phyloP scores from a whole-genome alignment of 1,140 invertebrate species.

The Scaptomyza montana region DNA sequence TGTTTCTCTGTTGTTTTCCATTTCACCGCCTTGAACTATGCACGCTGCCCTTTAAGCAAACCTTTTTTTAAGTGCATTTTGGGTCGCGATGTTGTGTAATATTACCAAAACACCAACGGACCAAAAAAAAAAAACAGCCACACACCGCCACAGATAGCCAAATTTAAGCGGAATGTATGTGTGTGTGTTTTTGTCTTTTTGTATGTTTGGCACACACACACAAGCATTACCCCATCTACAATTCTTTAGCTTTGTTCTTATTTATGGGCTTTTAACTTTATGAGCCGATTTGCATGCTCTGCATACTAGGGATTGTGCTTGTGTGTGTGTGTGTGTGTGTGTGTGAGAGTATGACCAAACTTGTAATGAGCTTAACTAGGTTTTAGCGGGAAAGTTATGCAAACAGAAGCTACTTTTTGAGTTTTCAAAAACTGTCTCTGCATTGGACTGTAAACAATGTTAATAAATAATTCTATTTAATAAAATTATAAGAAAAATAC shows the following conservation, averaged over 20 bases:
- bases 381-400: neutral
- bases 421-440: no score
- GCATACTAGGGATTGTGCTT: neutral
- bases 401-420: no score
- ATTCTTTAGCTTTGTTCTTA: neutral
- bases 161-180: neutral
- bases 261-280: slow-evolving; percentile 28
- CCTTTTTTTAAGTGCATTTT: slow-evolving; percentile 4
- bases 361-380: neutral
- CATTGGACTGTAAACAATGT: no score
- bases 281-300: slow-evolving; percentile 4
- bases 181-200: neutral
- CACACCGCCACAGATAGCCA: no score
- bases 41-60: slow-evolving; percentile 40
- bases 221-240: no score
- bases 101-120: neutral
- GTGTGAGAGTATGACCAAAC: neutral
- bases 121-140: neutral
- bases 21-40: slow-evolving; percentile 46
- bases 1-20: slow-evolving; percentile 15
- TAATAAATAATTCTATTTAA: no score
- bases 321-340: neutral
- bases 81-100: slow-evolving; percentile 13
- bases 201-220: neutral
- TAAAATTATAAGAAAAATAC: neutral